Conservation (phyloP, 2,888 invertebrate species). For the Dinocampus coccinellae region DNA sequence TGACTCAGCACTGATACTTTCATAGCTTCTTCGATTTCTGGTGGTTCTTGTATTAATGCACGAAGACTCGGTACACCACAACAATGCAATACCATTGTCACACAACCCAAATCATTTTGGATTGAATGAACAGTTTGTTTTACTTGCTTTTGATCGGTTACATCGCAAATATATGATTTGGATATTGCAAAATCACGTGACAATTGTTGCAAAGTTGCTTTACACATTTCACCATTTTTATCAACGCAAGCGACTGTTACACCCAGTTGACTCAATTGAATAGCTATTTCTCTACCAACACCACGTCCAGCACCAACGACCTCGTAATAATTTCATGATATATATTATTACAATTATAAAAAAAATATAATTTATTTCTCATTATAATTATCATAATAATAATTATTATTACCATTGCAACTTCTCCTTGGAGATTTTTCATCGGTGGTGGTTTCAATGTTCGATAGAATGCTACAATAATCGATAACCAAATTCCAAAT, state of each 20-base stretch:
- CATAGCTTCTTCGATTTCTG: constrained; percentile 72
- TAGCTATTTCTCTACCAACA: constrained; percentile 76
- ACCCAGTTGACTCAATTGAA: constrained; percentile 73
- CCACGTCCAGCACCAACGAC: constrained; percentile 81
- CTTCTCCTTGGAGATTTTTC: constrained; percentile 75
- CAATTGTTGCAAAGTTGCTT: constrained; percentile 70
- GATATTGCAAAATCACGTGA: constrained; percentile 71
- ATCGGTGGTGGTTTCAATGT: constrained; percentile 73
- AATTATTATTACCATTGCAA: constrained; percentile 77
- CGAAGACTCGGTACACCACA: constrained; percentile 76
- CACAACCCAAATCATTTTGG: constrained; percentile 72
- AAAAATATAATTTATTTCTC: constrained; percentile 1
- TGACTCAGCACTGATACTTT: constrained; percentile 75
- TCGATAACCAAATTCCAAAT: constrained; percentile 71
- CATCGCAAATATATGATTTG: constrained; percentile 72
- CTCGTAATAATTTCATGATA: constrained; percentile 62
- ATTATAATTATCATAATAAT: constrained; percentile 63
- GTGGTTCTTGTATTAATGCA: constrained; percentile 71
- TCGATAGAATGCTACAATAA: constrained; percentile 71
- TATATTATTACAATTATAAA: constrained; percentile 15
- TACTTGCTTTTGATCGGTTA: constrained; percentile 72
- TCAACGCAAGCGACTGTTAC: constrained; percentile 78
- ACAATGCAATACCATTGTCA: constrained; percentile 76
- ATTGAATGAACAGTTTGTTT: constrained; percentile 69
- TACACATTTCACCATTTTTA: constrained; percentile 72